Evolutionary conservation across 23 tunicate genomes (phyloP).

Genomic region (Styela plicata): DNA sequence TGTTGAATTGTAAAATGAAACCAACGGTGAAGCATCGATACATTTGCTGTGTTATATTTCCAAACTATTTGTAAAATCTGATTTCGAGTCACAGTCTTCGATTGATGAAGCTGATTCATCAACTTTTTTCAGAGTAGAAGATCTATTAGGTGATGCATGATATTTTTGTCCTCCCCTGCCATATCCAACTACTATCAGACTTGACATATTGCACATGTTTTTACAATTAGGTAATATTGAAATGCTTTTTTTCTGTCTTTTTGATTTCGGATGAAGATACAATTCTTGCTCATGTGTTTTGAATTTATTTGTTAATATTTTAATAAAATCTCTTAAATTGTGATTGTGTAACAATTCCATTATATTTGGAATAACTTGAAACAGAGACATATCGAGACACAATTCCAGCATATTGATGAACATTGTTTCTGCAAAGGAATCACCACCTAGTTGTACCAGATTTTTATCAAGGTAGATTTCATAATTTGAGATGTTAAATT

Average conservation of each 20-base stretch:
- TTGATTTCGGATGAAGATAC: not conserved
- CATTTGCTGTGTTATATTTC: slow-evolving; percentile 76
- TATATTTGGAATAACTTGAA: not conserved
- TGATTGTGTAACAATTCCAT: not conserved
- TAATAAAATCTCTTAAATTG: not conserved
- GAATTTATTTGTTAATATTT: not conserved
- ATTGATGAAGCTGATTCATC: too few species aligned
- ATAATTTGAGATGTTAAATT: not conserved
- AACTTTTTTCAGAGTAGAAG: too few species aligned
- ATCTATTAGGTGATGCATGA: too few species aligned
- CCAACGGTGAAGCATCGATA: slow-evolving; percentile 83
- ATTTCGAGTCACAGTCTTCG: too few species aligned
- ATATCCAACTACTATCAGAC: not conserved
- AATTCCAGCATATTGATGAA: slow-evolving; percentile 25
- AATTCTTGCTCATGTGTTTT: not conserved
- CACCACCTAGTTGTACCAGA: slow-evolving; percentile 47
- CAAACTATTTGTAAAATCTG: too few species aligned
- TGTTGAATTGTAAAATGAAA: slow-evolving; percentile 1
- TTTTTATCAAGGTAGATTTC: not conserved
- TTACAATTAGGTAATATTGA: not conserved
- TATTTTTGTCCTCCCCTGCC: not conserved
- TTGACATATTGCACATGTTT: not conserved
- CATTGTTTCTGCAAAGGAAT: slow-evolving; percentile 48
- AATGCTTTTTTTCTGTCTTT: not conserved
- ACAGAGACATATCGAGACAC: not conserved